phyloP scores from a whole-genome alignment of 2,888 invertebrate genomes.

The Apodemia mormo region DNA sequence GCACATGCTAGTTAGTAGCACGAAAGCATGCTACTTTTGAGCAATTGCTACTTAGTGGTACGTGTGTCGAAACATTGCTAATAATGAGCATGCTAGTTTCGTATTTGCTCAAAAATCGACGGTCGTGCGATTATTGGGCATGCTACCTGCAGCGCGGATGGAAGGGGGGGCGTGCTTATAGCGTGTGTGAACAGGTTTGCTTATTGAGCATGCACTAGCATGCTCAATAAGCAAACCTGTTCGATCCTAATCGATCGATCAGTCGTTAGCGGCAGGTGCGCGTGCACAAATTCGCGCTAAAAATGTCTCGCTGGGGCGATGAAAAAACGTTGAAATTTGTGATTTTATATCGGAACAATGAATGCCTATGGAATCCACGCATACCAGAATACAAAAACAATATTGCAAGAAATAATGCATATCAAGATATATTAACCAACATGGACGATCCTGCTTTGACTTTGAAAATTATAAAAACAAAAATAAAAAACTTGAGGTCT shows the following conservation, averaged over 20 bases:
- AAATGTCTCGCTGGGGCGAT: constrained; percentile 25
- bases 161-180: constrained; percentile 21
- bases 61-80: no score
- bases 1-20: not conserved
- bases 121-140: not conserved
- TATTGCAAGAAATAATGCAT: constrained; percentile 37
- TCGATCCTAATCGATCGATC: constrained; percentile 7
- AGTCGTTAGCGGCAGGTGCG: not conserved
- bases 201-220: constrained; percentile 22
- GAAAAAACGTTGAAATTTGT: no score
- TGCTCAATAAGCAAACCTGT: no score
- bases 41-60: no score
- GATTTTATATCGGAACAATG: constrained; percentile 20
- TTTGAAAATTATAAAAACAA: constrained; percentile 32
- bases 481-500: constrained; percentile 34
- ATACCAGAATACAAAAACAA: constrained; percentile 32
- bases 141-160: not conserved
- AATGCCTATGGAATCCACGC: constrained; percentile 16
- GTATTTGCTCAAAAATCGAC: not conserved
- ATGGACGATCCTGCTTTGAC: constrained; percentile 30
- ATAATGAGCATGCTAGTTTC: not conserved
- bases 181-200: constrained; percentile 27
- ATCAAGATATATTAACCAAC: constrained; percentile 31
- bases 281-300: not conserved
- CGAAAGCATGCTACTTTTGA: not conserved